A percentile compares a stretch with the other conserved stretches of the same genome.
Conservation (phyloP, 1,140 invertebrate species). For the Temnothorax longispinosus region DNA sequence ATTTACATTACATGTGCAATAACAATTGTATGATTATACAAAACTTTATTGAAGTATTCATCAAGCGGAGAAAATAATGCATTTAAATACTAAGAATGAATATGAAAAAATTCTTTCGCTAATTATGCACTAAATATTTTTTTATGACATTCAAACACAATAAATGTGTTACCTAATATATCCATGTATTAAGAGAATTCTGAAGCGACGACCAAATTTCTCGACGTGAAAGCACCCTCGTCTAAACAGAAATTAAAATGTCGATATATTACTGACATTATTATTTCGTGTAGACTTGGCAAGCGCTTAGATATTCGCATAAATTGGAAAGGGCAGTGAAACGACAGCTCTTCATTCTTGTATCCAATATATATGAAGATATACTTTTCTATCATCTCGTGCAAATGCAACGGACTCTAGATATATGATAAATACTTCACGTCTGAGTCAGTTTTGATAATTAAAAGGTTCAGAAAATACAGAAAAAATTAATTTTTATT, state of each 20-base stretch:
- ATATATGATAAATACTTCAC: neutral
- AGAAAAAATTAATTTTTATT: neutral
- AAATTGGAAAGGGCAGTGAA: neutral
- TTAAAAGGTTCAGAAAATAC: neutral
- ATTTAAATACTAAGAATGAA: constrained; percentile 28
- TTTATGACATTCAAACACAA: constrained; percentile 5
- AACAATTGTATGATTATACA: constrained; percentile 9
- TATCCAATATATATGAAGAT: neutral
- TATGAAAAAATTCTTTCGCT: neutral
- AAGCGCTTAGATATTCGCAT: neutral
- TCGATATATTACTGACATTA: neutral
- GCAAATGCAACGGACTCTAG: neutral
- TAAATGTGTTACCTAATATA: too few species aligned
- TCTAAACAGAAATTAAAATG: neutral
- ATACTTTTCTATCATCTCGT: neutral
- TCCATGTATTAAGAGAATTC: neutral
- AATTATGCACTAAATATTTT: constrained; percentile 4
- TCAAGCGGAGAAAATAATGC: constrained; percentile 2
- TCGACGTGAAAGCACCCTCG: neutral
- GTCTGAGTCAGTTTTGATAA: neutral
- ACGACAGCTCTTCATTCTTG: neutral
- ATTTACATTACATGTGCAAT: constrained; percentile 17
- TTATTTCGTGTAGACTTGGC: neutral
- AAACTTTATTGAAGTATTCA: neutral
- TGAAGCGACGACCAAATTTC: neutral